Conservation (phyloP, 2,888 invertebrate species). For the Lordiphosa fenestrarum region DNA sequence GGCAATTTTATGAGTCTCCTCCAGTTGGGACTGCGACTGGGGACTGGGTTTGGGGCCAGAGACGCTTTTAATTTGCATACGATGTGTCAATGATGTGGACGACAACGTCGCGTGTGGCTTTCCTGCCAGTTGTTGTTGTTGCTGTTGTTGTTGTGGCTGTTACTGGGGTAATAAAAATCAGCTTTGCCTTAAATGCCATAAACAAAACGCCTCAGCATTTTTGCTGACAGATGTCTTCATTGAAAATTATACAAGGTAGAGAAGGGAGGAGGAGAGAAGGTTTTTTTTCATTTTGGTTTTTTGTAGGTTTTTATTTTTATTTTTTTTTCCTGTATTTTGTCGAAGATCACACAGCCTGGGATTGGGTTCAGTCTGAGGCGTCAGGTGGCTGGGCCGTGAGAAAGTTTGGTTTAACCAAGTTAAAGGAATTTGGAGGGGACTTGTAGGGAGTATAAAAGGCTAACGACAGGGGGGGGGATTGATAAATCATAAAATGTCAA, state of each 20-base stretch:
- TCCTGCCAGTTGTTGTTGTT: constrained; percentile 27
- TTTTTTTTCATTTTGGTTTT: constrained; percentile 2
- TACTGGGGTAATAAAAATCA: constrained; percentile 70
- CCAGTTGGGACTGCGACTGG: constrained; percentile 34
- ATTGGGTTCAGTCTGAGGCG: constrained; percentile 35
- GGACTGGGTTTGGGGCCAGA: constrained; percentile 35
- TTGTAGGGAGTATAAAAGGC: too few species aligned
- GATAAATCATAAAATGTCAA: too few species aligned
- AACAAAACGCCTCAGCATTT: constrained; percentile 75
- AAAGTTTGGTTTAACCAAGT: constrained; percentile 46
- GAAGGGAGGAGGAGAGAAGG: constrained; percentile 8
- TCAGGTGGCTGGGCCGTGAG: constrained; percentile 68
- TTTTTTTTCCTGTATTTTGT: too few species aligned
- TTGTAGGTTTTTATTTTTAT: neutral
- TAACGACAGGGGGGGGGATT: constrained; percentile 3
- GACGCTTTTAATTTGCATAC: constrained; percentile 73
- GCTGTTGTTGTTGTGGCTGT: constrained; percentile 36
- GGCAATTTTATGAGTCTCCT: constrained; percentile 9
- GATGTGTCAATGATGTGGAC: constrained; percentile 74
- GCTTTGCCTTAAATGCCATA: constrained; percentile 70
- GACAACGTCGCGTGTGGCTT: constrained; percentile 56
- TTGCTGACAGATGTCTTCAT: constrained; percentile 79
- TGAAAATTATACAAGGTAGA: constrained; percentile 65
- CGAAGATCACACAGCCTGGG: constrained; percentile 7
- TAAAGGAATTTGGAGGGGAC: neutral